These are phyloP conservation scores for Platerodrilus igneus DNA, from an alignment of 2,888 invertebrate genomes.

Conservation along the genomic window DNA sequence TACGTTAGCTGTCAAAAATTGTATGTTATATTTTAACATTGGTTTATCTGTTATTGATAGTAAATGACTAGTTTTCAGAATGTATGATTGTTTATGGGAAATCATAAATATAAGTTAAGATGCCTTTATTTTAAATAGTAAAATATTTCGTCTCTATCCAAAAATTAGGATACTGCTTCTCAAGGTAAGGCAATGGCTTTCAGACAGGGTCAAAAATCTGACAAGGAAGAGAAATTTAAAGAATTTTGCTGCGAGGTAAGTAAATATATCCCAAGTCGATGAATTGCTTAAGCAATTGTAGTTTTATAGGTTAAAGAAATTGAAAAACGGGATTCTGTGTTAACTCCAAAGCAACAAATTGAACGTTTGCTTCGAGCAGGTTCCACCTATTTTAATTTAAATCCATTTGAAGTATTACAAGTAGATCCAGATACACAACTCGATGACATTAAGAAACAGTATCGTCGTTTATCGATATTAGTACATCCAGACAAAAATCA, in stretches of 20 bases:
- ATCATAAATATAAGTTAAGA: no score
- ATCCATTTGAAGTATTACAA: slow-evolving; percentile 90
- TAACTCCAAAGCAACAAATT: slow-evolving; percentile 96
- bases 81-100: no score
- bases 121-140: no score
- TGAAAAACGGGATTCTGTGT: slow-evolving; percentile 92
- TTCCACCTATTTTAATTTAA: slow-evolving; percentile 97
- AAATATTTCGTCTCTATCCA: no score
- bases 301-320: slow-evolving; percentile 90
- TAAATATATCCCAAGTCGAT: slow-evolving; percentile 24
- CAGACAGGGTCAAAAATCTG: no score
- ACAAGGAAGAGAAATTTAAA: slow-evolving; percentile 71
- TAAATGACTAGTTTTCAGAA: no score
- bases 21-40: no score
- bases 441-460: slow-evolving; percentile 95
- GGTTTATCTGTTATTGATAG: no score
- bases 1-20: no score
- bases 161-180: no score
- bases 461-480: slow-evolving; percentile 90
- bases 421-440: slow-evolving; percentile 84
- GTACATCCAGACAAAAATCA: slow-evolving; percentile 99
- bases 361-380: slow-evolving; percentile 93
- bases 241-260: slow-evolving; percentile 80
- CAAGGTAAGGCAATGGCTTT: no score
- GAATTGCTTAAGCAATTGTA: slow-evolving; percentile 7